Evolutionary conservation across 2,888 invertebrate genomes (phyloP).

Genomic region (Apodemia hepburni): DNA sequence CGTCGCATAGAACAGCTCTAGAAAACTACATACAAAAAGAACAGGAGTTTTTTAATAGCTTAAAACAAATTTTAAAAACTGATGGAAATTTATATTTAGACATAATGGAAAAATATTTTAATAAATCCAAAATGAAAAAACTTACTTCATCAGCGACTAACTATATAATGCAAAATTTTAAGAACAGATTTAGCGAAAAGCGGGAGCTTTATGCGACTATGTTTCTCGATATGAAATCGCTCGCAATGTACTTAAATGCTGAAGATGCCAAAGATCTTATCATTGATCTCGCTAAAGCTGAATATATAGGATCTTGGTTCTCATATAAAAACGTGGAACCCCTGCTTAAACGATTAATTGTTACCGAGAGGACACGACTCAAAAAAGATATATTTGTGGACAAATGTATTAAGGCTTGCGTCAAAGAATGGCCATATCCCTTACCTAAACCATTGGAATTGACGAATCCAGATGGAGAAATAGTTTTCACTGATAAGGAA

Average conservation of each 20-base stretch:
- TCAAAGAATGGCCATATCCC: conserved; percentile 43
- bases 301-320: conserved; percentile 45
- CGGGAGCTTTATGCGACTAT: conserved; percentile 46
- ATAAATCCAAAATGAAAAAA: conserved; percentile 26
- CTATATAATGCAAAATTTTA: conserved; percentile 44
- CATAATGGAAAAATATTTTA: conserved; percentile 46
- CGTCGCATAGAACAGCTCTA: conserved; percentile 34
- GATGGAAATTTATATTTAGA: conserved; percentile 44
- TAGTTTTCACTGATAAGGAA: conserved; percentile 39
- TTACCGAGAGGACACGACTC: conserved; percentile 39
- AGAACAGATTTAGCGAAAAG: conserved; percentile 43
- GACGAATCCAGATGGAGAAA: conserved; percentile 29
- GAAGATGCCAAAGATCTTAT: conserved; percentile 47
- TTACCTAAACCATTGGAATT: conserved; percentile 30
- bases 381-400: conserved; percentile 48
- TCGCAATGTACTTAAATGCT: conserved; percentile 41
- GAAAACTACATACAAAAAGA: too few relatives aligned
- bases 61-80: conserved; percentile 44
- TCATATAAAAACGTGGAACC: conserved; percentile 48
- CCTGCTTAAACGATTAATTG: conserved; percentile 42
- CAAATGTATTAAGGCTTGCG: conserved; percentile 39
- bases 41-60: background rate
- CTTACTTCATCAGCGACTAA: conserved; percentile 41
- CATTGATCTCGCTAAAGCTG: conserved; percentile 43
- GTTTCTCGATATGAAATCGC: conserved; percentile 42